These are phyloP conservation scores for Euzetes globulus DNA, from an alignment of 2,888 invertebrate species.

Conservation along the genomic window DNA sequence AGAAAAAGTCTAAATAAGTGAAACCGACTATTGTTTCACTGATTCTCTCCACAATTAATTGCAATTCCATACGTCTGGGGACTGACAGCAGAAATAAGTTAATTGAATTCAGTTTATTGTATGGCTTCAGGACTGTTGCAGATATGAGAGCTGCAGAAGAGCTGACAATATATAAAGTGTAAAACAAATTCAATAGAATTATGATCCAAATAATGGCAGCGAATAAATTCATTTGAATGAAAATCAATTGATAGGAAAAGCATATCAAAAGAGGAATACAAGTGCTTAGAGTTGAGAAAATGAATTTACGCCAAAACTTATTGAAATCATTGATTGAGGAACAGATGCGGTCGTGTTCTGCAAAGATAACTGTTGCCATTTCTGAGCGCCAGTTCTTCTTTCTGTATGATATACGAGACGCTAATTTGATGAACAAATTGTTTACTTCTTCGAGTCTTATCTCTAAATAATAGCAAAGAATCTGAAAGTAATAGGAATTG, in stretches of 20 bases:
- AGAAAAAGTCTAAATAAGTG: conserved; percentile 13
- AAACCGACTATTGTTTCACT: conserved; percentile 6
- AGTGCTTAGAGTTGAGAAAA: conserved; percentile 13
- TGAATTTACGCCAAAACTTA: conserved; percentile 19
- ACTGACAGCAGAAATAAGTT: conserved; percentile 12
- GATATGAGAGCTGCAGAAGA: background rate
- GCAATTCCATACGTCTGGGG: conserved; percentile 5
- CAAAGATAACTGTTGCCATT: background rate
- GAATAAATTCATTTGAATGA: conserved; percentile 17
- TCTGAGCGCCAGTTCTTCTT: conserved; percentile 24
- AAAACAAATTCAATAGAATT: background rate
- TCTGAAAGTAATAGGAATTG: conserved; percentile 18
- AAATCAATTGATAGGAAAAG: background rate
- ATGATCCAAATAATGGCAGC: background rate
- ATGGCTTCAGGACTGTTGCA: conserved; percentile 12
- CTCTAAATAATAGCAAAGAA: conserved; percentile 7
- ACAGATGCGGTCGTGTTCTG: conserved; percentile 23
- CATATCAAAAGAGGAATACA: conserved; percentile 3
- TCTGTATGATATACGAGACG: conserved; percentile 6
- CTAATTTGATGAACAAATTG: background rate
- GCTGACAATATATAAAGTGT: conserved; percentile 11
- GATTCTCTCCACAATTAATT: conserved; percentile 1
- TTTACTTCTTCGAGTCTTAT: conserved; percentile 19
- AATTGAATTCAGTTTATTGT: conserved; percentile 24
- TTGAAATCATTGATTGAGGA: background rate